phyloP scores from a whole-genome alignment of 2,888 invertebrate species.

The Parasteatoda lunata region DNA sequence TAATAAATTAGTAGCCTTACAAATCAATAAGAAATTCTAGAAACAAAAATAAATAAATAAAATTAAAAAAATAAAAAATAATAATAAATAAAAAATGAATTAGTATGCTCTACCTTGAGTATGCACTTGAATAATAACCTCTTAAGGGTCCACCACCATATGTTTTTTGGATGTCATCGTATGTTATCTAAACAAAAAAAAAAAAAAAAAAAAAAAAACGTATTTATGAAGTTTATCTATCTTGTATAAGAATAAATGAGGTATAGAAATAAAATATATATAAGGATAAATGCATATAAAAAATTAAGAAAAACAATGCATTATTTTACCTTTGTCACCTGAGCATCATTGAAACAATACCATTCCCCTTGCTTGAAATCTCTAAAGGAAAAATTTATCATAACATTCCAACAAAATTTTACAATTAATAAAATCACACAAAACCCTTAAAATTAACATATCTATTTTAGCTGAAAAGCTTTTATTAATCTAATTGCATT shows the following conservation, averaged over 20 bases:
- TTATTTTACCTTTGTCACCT: conserved; percentile 81
- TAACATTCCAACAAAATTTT: too few relatives aligned
- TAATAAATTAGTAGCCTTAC: too few relatives aligned
- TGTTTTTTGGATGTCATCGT: conserved; percentile 86
- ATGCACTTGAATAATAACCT: conserved; percentile 83
- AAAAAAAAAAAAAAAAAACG: neutral
- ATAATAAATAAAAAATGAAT: neutral
- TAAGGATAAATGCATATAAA: neutral
- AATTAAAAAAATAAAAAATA: too few relatives aligned
- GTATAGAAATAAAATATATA: neutral
- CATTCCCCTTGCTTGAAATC: conserved; percentile 79
- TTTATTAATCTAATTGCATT: too few relatives aligned
- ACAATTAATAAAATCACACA: too few relatives aligned
- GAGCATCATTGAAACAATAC: conserved; percentile 92
- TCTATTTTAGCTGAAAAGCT: too few relatives aligned
- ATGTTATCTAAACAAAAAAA: conserved; percentile 80
- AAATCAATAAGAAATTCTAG: too few relatives aligned
- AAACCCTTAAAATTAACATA: too few relatives aligned
- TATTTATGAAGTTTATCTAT: neutral
- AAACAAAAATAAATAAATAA: too few relatives aligned
- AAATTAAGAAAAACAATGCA: neutral
- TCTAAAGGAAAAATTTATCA: conserved; percentile 72
- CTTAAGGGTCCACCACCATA: conserved; percentile 83
- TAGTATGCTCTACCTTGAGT: conserved; percentile 76
- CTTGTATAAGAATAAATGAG: neutral